Evolutionary conservation across 2,797 vertebrate genomes (phyloP).

Genomic region (Scomberomorus guttatus): DNA sequence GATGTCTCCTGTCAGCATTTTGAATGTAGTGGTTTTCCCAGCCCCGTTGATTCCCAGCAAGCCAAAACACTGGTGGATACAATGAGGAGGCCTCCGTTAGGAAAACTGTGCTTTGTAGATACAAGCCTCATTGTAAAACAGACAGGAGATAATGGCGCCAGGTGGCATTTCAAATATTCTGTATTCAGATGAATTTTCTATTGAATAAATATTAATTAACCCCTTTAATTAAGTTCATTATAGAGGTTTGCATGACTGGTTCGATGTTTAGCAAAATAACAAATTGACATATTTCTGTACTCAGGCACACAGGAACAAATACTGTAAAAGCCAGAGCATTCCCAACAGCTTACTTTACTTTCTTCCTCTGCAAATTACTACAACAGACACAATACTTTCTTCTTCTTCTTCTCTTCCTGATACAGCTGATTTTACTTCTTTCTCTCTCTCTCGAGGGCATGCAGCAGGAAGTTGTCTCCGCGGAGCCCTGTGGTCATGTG

Average conservation of each 20-base stretch:
- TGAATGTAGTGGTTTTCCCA: constrained; percentile 98
- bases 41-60: constrained; percentile 98
- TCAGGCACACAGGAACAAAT: constrained; percentile 41
- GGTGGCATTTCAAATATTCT: constrained; percentile 4
- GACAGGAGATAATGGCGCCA: neutral
- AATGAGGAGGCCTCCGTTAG: constrained; percentile 44
- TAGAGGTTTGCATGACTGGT: neutral
- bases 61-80: constrained; percentile 92
- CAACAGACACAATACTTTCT: constrained; percentile 50
- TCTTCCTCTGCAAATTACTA: constrained; percentile 44
- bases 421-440: constrained; percentile 38
- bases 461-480: constrained; percentile 54
- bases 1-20: constrained; percentile 99
- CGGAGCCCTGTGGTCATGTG: constrained; percentile 53
- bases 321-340: constrained; percentile 13
- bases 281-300: constrained; percentile 47
- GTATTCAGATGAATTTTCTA: neutral
- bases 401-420: constrained; percentile 12
- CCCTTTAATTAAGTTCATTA: constrained; percentile 20
- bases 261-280: constrained; percentile 48
- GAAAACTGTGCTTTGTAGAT: constrained; percentile 20
- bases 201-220: constrained; percentile 34
- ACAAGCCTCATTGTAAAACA: constrained; percentile 29
- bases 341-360: constrained; percentile 46
- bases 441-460: constrained; percentile 27